A percentile compares a stretch with the other conserved stretches of the same genome.
phyloP scores from a whole-genome alignment of 2,113 vertebrate genomes.

The Cryptomyrus ogoouensis region DNA sequence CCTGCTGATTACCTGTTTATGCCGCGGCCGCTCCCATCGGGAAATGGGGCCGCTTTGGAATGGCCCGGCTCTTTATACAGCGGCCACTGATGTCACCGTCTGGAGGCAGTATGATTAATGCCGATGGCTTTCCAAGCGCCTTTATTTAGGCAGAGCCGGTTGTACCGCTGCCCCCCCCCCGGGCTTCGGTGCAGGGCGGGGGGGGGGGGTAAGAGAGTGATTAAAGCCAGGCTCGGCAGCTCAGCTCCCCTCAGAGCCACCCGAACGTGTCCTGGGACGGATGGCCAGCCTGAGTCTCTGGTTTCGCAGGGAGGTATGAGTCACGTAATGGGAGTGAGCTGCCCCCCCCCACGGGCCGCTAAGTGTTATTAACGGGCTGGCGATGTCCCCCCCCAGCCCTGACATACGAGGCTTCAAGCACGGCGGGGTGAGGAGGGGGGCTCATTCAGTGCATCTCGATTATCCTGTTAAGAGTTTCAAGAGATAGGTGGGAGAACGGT shows the following conservation, averaged over 20 bases:
- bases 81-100: constrained; percentile 57
- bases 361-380: constrained; percentile 32
- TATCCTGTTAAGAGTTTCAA: neutral
- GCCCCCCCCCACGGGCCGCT: constrained; percentile 28
- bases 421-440: neutral
- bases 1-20: constrained; percentile 53
- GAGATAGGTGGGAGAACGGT: neutral
- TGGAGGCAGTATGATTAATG: constrained; percentile 61
- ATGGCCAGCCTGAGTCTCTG: constrained; percentile 22
- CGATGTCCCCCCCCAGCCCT: constrained; percentile 1
- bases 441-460: neutral
- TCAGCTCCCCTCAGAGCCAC: constrained; percentile 28
- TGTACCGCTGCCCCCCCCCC: neutral
- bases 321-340: constrained; percentile 27
- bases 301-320: constrained; percentile 21
- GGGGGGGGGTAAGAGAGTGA: constrained; percentile 14
- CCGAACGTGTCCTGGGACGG: constrained; percentile 21
- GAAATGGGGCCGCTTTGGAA: constrained; percentile 15
- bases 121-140: constrained; percentile 52
- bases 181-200: neutral
- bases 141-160: constrained; percentile 34
- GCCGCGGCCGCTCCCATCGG: constrained; percentile 27
- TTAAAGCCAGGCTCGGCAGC: constrained; percentile 38
- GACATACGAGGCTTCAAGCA: neutral
- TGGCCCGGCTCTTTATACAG: constrained; percentile 47